Conservation (phyloP, 2,888 invertebrate species). For the Fragum sueziense region DNA sequence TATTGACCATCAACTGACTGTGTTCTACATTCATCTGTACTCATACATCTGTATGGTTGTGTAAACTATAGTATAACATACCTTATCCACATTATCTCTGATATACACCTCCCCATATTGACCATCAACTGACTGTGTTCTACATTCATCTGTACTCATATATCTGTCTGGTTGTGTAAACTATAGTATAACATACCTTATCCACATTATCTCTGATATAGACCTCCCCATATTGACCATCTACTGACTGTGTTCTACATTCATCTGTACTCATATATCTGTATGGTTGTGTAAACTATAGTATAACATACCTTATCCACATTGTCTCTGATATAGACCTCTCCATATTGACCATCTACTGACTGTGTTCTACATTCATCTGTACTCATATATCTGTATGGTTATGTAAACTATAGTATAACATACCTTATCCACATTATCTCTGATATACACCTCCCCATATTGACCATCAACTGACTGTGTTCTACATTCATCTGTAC, state of each 20-base stretch:
- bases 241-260: too few species aligned
- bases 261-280: slow-evolving; percentile 59
- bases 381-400: slow-evolving; percentile 62
- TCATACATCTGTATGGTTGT: slow-evolving; percentile 58
- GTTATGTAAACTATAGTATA: not conserved
- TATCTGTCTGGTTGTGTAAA: too few species aligned
- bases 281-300: not conserved
- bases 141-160: too few species aligned
- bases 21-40: slow-evolving; percentile 62
- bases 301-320: slow-evolving; percentile 59
- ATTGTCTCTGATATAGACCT: slow-evolving; percentile 57
- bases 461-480: slow-evolving; percentile 59
- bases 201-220: not conserved
- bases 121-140: slow-evolving; percentile 29
- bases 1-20: slow-evolving; percentile 59
- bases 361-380: slow-evolving; percentile 60
- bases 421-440: slow-evolving; percentile 64
- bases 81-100: slow-evolving; percentile 62
- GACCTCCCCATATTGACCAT: too few species aligned
- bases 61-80: slow-evolving; percentile 37
- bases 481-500: slow-evolving; percentile 62
- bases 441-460: slow-evolving; percentile 59
- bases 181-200: not conserved
- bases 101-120: slow-evolving; percentile 65
- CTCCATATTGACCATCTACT: slow-evolving; percentile 58